These are phyloP conservation scores for Eulemur coronatus DNA, from an alignment of 2,797 vertebrate genomes.

Conservation along the genomic window DNA sequence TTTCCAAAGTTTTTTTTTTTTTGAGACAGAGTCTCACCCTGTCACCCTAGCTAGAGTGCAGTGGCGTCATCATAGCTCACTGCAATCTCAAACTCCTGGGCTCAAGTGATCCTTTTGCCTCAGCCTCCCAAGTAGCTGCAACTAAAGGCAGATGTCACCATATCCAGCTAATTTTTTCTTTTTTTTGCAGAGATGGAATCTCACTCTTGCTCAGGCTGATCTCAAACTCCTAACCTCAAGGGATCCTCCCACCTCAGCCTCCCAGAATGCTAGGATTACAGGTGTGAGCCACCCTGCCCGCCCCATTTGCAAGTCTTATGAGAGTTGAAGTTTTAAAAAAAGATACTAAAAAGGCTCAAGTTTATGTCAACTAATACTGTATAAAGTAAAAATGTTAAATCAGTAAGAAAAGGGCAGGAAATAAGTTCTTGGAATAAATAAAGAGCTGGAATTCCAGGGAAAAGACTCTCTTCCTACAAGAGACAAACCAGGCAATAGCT, in stretches of 20 bases:
- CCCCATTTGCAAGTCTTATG: conserved; percentile 14
- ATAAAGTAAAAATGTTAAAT: background rate
- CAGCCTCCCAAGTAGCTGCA: too few relatives aligned
- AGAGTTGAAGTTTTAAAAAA: background rate
- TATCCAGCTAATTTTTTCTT: too few relatives aligned
- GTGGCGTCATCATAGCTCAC: background rate
- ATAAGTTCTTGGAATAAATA: conserved; percentile 26
- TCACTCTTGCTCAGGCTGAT: too few relatives aligned
- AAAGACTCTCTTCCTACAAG: background rate
- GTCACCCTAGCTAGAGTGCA: background rate
- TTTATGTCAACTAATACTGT: background rate
- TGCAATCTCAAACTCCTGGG: background rate
- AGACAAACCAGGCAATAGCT: background rate
- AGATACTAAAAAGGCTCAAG: background rate
- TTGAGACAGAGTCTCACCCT: background rate
- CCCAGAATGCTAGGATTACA: background rate
- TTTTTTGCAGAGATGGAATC: too few relatives aligned
- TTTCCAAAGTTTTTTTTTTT: background rate
- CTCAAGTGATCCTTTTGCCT: background rate
- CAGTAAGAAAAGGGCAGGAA: background rate
- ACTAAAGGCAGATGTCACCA: too few relatives aligned
- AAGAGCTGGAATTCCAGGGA: background rate
- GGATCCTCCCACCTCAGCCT: background rate
- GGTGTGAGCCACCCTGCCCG: background rate
- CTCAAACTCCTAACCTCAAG: too few relatives aligned